A percentile compares a stretch with the other conserved stretches of the same genome.
phyloP scores from a whole-genome alignment of 2,888 invertebrate species.

The Anodontia alba region DNA sequence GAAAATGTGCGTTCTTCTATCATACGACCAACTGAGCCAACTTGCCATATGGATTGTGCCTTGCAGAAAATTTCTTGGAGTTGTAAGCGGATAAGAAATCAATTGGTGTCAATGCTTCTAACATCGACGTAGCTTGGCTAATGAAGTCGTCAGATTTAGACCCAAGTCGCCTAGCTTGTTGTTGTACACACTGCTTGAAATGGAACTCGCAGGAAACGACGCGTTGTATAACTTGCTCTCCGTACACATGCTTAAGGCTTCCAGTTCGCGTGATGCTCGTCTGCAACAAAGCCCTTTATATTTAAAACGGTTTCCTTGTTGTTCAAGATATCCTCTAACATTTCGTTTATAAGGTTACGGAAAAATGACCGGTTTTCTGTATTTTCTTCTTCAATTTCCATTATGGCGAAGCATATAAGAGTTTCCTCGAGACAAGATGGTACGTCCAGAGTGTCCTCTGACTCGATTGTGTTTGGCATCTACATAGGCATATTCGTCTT shows the following conservation, averaged over 20 bases:
- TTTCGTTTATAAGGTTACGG: background rate
- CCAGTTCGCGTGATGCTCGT: conserved; percentile 30
- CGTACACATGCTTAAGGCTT: conserved; percentile 18
- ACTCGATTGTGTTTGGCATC: conserved; percentile 24
- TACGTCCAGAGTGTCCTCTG: conserved; percentile 29
- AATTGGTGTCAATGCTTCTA: conserved; percentile 11
- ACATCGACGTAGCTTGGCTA: background rate
- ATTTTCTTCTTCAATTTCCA: conserved; percentile 20
- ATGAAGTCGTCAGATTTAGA: background rate
- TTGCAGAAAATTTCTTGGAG: no score
- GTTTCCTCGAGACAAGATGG: conserved; percentile 15
- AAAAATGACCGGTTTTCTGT: conserved; percentile 10
- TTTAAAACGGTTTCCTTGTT: background rate
- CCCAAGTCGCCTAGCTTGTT: background rate
- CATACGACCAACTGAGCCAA: conserved; percentile 30
- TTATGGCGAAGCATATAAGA: conserved; percentile 16
- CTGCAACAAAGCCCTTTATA: conserved; percentile 5
- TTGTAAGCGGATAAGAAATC: no score
- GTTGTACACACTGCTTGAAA: conserved; percentile 21
- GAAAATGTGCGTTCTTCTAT: conserved; percentile 23
- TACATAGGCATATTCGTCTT: conserved; percentile 21
- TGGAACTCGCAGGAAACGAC: conserved; percentile 26
- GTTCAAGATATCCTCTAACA: background rate
- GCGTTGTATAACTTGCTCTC: background rate
- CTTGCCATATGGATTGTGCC: no score